Percentiles rank a stretch among this genome's conserved stretches.
These are phyloP conservation scores for Macrotus californicus DNA, from an alignment of 2,113 vertebrate genomes.

Conservation along the genomic window DNA sequence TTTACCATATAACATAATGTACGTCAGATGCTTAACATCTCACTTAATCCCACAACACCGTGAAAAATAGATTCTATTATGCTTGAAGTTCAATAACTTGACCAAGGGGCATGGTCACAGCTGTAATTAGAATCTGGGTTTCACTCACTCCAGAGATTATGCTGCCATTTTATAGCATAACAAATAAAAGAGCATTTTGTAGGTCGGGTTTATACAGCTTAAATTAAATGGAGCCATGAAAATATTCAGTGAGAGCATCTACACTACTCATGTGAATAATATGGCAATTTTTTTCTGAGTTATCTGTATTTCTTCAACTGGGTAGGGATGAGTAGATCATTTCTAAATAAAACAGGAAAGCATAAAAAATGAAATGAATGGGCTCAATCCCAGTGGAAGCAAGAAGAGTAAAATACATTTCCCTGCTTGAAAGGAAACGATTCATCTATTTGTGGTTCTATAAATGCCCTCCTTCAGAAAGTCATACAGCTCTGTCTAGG, in stretches of 20 bases:
- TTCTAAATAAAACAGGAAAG: constrained; percentile 73
- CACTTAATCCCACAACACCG: neutral
- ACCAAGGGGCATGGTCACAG: neutral
- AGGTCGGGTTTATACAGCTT: constrained; percentile 44
- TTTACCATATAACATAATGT: neutral
- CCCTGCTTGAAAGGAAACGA: constrained; percentile 71
- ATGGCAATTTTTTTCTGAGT: constrained; percentile 54
- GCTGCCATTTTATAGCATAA: constrained; percentile 1
- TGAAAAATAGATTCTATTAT: neutral
- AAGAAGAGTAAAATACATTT: constrained; percentile 74
- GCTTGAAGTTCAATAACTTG: neutral
- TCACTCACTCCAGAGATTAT: neutral
- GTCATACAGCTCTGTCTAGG: constrained; percentile 50
- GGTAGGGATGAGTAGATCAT: constrained; percentile 70
- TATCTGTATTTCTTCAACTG: constrained; percentile 71
- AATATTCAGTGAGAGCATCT: constrained; percentile 59
- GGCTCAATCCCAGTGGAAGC: constrained; percentile 65
- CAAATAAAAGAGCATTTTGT: constrained; percentile 54
- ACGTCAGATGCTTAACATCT: neutral
- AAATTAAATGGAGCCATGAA: constrained; percentile 60
- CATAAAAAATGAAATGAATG: constrained; percentile 73
- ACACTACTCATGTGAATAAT: constrained; percentile 65
- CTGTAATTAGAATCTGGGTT: constrained; percentile 39
- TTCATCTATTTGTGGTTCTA: constrained; percentile 69
- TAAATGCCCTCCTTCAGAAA: constrained; percentile 68